Percentiles rank a stretch among this genome's conserved stretches.
Conservation (phyloP, 2,888 invertebrate genomes). For the Drosophila tanythrix region DNA sequence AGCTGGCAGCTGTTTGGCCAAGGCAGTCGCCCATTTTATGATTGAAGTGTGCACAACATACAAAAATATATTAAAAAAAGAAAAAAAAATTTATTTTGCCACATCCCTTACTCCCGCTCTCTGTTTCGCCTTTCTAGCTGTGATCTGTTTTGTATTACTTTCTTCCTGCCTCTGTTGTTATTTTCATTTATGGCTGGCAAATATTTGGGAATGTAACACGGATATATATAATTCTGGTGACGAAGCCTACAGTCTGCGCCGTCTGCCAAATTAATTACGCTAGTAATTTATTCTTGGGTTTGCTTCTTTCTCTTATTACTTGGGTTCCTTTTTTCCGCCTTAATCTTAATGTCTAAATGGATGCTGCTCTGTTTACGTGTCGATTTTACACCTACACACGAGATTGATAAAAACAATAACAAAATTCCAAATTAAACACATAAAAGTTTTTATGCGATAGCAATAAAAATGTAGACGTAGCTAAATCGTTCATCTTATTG, state of each 20-base stretch:
- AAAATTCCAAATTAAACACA: constrained; percentile 82
- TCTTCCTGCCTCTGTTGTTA: constrained; percentile 25
- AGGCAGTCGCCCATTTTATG: constrained; percentile 57
- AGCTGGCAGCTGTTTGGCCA: constrained; percentile 55
- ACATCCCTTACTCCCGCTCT: not conserved
- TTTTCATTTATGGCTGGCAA: constrained; percentile 48
- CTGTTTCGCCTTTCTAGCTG: not conserved
- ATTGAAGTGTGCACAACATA: constrained; percentile 72
- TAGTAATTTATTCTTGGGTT: constrained; percentile 53
- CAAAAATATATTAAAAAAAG: constrained; percentile 21
- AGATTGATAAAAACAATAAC: constrained; percentile 81
- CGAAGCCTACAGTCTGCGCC: constrained; percentile 54
- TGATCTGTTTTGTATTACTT: constrained; percentile 13
- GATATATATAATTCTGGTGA: constrained; percentile 62
- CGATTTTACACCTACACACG: constrained; percentile 66
- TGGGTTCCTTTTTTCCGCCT: constrained; percentile 1
- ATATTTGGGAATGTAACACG: constrained; percentile 69
- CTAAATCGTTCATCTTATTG: constrained; percentile 32
- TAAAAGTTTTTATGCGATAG: constrained; percentile 78
- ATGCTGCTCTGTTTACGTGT: constrained; percentile 61
- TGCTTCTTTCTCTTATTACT: constrained; percentile 15
- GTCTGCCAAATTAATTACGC: constrained; percentile 75
- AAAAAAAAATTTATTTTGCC: constrained; percentile 21
- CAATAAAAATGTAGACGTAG: constrained; percentile 78
- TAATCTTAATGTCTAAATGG: constrained; percentile 56